These are phyloP conservation scores for Takifugu ocellatus DNA, from an alignment of 2,797 vertebrate genomes.

Conservation along the genomic window DNA sequence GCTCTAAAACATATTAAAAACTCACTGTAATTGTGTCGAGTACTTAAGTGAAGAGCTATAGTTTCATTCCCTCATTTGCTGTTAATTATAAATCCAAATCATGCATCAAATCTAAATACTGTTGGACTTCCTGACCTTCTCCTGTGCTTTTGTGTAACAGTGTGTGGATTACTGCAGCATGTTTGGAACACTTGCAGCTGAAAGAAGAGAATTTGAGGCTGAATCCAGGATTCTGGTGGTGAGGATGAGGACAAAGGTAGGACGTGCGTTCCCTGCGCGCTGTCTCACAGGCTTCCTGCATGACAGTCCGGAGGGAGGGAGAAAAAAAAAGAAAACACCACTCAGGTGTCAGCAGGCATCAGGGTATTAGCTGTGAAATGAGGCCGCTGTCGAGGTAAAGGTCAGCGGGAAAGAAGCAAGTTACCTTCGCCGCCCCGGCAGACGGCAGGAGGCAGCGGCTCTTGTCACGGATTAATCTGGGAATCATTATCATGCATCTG, in stretches of 20 bases:
- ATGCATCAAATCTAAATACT: too few relatives aligned
- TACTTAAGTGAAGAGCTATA: too few relatives aligned
- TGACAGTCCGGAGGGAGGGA: constrained; percentile 31
- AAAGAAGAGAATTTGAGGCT: background rate
- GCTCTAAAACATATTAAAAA: too few relatives aligned
- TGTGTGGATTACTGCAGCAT: background rate
- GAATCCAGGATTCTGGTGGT: background rate
- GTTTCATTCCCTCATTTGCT: too few relatives aligned
- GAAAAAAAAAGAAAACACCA: constrained; percentile 1
- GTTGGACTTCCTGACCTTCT: too few relatives aligned
- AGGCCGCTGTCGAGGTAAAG: constrained; percentile 54
- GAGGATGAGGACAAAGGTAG: constrained; percentile 29
- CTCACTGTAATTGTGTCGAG: too few relatives aligned
- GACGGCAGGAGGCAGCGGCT: constrained; percentile 21
- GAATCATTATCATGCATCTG: constrained; percentile 72
- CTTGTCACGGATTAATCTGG: constrained; percentile 67
- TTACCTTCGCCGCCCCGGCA: constrained; percentile 21
- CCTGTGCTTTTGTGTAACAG: too few relatives aligned
- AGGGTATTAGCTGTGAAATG: constrained; percentile 46
- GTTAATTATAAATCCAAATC: too few relatives aligned
- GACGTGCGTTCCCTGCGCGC: constrained; percentile 21
- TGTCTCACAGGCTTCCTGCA: constrained; percentile 38
- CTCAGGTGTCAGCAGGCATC: constrained; percentile 48
- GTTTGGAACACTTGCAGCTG: background rate
- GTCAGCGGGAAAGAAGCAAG: constrained; percentile 49